Base-by-base conservation (phyloP, 2,888 invertebrate genomes). In the Sarcophaga caerulescens region DNA sequence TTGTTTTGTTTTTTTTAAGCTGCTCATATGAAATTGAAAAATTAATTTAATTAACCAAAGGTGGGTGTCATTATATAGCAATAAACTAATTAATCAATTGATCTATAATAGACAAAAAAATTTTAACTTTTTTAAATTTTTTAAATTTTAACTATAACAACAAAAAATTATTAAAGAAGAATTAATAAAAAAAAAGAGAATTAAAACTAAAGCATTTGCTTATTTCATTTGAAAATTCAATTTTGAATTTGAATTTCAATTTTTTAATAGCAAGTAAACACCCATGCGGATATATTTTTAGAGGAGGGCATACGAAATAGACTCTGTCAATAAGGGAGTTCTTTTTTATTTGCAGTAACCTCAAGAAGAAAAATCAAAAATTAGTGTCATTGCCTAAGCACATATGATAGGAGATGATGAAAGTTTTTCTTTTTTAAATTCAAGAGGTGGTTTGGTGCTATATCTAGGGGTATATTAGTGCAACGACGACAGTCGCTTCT, bases 11-110 rank as follows among this genome's bases (percentile, higher is more conserved):
- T 35, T 35, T 5, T 52, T 52, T 52, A 17, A 17, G 12, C 52
- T 17, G 52, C 17, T 12, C 52, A 52, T 52, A 52, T 52, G 52
- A 52, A 52, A 52, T 52, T 52, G 17, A 52, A 52, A 52, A 52
- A 52, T 52, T 52, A 73, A 85, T 73, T 66, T 69, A 73, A 69
- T 70, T 59, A 65, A 23, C 70, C 21, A 60, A 45, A 74, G 17
- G 82, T 85, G 85, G 85, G 85, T 52, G 85, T 76, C 60, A 77
- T 70, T 65, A 62, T 62, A 35, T 77, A 65, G 45, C 65, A 44
- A 73, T 57, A 77, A 74, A 83, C 68, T 77, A 83, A 85, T 85
- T 83, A 85, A 85, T 85, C 73, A 85, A 73, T 74, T 73, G 69
- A 69, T 83, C 52, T 70, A 23, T 52, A 65, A 70, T 19, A 74